Conservation (phyloP, 1,140 invertebrate species). For the Paramacrobiotus metropolitanus region DNA sequence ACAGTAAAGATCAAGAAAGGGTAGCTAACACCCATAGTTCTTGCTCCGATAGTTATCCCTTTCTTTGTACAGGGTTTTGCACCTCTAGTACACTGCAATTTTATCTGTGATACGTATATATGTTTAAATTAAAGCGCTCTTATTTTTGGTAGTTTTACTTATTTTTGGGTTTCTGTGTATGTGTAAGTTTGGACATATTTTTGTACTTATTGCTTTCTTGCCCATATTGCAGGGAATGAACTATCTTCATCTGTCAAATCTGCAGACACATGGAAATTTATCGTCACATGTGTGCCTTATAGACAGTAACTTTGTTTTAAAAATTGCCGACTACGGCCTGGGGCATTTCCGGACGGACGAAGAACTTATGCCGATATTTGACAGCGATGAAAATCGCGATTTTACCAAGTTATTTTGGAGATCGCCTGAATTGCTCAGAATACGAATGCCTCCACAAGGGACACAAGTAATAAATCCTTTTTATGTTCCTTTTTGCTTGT, state of each 20-base stretch:
- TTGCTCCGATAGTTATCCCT: too few species aligned
- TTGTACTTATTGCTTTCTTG: neutral
- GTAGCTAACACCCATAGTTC: too few species aligned
- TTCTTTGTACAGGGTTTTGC: too few species aligned
- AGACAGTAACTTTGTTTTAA: slow-evolving; percentile 83
- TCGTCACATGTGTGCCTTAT: slow-evolving; percentile 96
- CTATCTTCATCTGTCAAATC: slow-evolving; percentile 67
- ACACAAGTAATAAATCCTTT: neutral
- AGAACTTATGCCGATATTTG: neutral
- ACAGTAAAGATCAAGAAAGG: too few species aligned
- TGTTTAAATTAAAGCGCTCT: too few species aligned
- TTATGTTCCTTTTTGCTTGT: too few species aligned
- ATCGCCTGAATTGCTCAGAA: neutral
- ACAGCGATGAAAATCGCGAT: slow-evolving; percentile 1
- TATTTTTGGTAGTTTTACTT: too few species aligned
- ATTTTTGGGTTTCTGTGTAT: too few species aligned
- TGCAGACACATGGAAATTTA: slow-evolving; percentile 73
- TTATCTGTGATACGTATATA: too few species aligned
- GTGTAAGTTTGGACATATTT: too few species aligned
- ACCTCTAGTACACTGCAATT: too few species aligned
- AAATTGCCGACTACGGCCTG: slow-evolving; percentile 88
- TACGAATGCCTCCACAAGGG: neutral
- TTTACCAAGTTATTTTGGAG: neutral
- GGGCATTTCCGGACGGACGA: slow-evolving; percentile 31
- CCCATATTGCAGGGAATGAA: slow-evolving; percentile 49